Evolutionary conservation across 1,140 invertebrate genomes (phyloP), one percentile per base, ranked within the genome.

Genomic region (Drosophila repleta): DNA sequence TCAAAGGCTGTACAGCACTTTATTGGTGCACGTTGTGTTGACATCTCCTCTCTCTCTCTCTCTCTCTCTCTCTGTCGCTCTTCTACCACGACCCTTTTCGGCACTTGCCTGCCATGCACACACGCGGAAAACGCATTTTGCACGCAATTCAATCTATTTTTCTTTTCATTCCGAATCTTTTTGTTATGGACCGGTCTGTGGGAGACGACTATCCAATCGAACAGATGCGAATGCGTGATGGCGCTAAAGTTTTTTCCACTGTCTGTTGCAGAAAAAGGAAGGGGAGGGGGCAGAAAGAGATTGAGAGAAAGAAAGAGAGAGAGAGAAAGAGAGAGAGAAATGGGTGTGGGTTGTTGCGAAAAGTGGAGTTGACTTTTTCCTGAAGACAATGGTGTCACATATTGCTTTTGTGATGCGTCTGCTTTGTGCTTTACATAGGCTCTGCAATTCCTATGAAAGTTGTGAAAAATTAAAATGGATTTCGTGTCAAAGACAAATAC

Each of bases 71-170:
- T 13, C 5, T 45, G 7, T 17, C 61, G 11, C 24, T n/a, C n/a
- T 13, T 17, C 10, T 26, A 11, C 46, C 46, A 10, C 15, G 20
- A 20, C 43, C 35, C 45, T 20, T 35, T 35, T 35, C 32, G 32
- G 20, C 35, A 20, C 52, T 32, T 20, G 43, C 43, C 24, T 21
- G 18, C 45, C 11, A 18, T 13, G 20, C 37, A 32, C 53, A 70
- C 74, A 67, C 83, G 79, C 75, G 39, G 78, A 66, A 77, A 76
- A 87, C 83, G 82, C 82, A 87, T 88, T 87, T 87, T 72, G 79
- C 82, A 87, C 82, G 83, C 83, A 88, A 88, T 88, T 87, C 82
- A 87, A 87, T 87, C 79, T 83, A 88, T 76, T 79, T 79, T 66
- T 56, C 74, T 83, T 83, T 85, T 87, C 79, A 83, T 74, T 56